Evolutionary conservation across 2,797 vertebrate species (phyloP).

Genomic region (Cryptoprocta ferox): DNA sequence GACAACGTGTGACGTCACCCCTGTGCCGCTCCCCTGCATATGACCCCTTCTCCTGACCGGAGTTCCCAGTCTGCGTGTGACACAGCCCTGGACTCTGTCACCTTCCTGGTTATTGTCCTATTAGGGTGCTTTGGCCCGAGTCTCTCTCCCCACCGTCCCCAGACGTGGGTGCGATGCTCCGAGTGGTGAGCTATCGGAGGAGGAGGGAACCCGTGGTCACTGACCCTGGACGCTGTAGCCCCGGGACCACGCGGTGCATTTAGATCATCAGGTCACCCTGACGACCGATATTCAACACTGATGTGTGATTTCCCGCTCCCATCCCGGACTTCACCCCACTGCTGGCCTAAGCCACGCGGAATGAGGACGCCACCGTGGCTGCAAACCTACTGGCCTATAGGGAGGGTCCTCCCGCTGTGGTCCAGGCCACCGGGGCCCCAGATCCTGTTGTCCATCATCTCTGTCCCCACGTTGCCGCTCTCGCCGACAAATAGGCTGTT

Average conservation of each 20-base stretch:
- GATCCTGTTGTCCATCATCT: conserved; percentile 87
- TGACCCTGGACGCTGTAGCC: neutral
- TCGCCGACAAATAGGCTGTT: conserved; percentile 98
- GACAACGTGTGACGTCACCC: rapidly evolving
- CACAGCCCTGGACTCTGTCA: neutral
- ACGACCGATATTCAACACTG: rapidly evolving
- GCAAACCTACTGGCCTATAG: conserved; percentile 93
- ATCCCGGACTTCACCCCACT: neutral
- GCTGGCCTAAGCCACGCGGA: rapidly evolving
- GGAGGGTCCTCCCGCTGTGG: conserved; percentile 92
- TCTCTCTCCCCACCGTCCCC: neutral
- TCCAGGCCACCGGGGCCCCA: conserved; percentile 95
- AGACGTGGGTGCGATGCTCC: neutral
- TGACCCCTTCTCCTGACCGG: neutral
- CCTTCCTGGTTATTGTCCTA: neutral
- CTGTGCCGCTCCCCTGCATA: rapidly evolving
- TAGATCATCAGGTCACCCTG: rapidly evolving
- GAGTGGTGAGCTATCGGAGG: rapidly evolving
- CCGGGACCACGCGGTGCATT: too few relatives aligned
- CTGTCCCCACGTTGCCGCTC: conserved; percentile 94
- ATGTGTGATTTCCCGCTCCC: neutral
- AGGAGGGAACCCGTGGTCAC: rapidly evolving
- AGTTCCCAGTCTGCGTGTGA: neutral
- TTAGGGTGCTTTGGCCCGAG: neutral
- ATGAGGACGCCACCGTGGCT: rapidly evolving